phyloP scores from a whole-genome alignment of 2,113 vertebrate genomes.

The Ceratotherium simum region DNA sequence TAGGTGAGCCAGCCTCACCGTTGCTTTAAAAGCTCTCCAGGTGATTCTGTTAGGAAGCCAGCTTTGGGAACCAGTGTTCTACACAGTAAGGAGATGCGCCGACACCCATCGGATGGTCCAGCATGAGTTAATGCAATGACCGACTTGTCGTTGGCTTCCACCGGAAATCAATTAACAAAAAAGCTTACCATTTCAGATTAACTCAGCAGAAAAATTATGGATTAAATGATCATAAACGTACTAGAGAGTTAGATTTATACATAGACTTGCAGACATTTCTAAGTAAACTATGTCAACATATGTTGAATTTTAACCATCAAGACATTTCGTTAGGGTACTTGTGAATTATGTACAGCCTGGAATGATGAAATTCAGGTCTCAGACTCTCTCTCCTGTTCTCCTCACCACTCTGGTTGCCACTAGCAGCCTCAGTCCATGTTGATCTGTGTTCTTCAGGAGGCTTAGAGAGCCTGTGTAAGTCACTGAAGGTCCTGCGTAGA shows the following conservation, averaged over 20 bases:
- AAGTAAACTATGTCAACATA: neutral
- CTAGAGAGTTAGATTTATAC: neutral
- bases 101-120: neutral
- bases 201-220: neutral
- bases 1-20: too few relatives aligned
- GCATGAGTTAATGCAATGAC: neutral
- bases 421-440: neutral
- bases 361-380: neutral
- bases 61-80: neutral
- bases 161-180: neutral
- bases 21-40: neutral
- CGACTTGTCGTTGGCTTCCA: neutral
- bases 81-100: neutral
- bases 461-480: neutral
- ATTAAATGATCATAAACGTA: neutral
- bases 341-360: neutral
- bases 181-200: neutral
- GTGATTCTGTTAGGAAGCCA: neutral
- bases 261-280: neutral
- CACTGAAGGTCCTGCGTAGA: neutral
- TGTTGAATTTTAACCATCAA: neutral
- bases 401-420: neutral
- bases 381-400: neutral
- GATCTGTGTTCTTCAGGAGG: neutral
- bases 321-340: neutral